phyloP scores from a whole-genome alignment of 1,140 invertebrate species.

The Aphaenogaster rudis region DNA sequence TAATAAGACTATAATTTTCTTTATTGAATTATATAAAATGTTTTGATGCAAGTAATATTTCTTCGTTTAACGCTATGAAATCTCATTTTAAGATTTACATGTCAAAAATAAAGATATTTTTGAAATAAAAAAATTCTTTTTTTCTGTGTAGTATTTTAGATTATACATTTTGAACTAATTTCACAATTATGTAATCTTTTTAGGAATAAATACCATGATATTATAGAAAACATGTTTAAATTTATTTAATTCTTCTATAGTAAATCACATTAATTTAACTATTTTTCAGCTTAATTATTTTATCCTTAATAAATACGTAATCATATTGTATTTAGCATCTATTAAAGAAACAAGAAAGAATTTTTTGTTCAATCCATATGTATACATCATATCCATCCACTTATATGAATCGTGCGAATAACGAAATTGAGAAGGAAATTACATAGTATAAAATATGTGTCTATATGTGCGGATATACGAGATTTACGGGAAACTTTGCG shows the following conservation, averaged over 20 bases:
- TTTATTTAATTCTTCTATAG: neutral
- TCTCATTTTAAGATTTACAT: too few relatives aligned
- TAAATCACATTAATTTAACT: neutral
- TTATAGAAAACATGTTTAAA: neutral
- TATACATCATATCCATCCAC: neutral
- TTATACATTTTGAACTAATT: neutral
- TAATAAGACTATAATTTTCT: too few relatives aligned
- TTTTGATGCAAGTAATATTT: too few relatives aligned
- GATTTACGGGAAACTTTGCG: conserved; percentile 24
- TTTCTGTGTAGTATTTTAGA: neutral
- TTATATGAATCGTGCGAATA: neutral
- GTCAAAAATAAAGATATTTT: too few relatives aligned
- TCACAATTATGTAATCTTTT: neutral
- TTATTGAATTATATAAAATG: too few relatives aligned
- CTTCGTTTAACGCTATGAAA: too few relatives aligned
- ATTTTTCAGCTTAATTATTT: neutral
- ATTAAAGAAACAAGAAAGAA: neutral
- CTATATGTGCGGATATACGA: neutral
- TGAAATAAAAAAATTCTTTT: too few relatives aligned
- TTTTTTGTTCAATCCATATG: neutral
- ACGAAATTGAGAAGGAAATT: neutral
- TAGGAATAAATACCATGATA: neutral
- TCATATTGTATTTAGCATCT: neutral
- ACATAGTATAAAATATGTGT: neutral
- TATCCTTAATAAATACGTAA: neutral